Conservation (phyloP, 2,113 vertebrate genomes). For the Calidris pugnax region DNA sequence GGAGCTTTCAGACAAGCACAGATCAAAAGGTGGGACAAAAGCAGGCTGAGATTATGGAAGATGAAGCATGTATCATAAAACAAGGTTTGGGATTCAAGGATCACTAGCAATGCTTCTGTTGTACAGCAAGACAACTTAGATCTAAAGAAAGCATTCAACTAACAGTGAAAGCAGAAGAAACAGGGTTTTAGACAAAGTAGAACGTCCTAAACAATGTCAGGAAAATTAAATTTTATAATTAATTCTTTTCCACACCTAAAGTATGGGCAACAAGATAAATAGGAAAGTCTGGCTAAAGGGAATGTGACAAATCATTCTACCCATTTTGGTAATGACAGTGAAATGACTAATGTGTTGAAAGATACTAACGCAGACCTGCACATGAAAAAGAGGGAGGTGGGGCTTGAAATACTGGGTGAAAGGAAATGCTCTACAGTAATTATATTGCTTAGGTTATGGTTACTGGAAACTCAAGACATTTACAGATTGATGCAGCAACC, state of each 20-base stretch:
- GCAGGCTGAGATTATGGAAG: background rate
- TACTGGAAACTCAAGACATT: background rate
- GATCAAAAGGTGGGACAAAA: background rate
- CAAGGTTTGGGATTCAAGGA: background rate
- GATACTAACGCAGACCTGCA: background rate
- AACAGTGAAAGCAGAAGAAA: background rate
- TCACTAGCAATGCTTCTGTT: background rate
- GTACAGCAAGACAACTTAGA: background rate
- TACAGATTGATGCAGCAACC: background rate
- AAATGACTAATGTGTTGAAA: background rate
- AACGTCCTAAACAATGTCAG: background rate
- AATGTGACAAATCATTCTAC: background rate
- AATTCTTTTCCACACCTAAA: background rate
- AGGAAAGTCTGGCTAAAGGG: background rate
- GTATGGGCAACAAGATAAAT: background rate
- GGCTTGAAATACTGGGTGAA: background rate
- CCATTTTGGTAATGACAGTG: background rate
- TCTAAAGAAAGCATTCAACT: background rate
- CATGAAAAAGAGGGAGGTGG: background rate
- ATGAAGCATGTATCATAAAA: background rate
- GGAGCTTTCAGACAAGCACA: background rate
- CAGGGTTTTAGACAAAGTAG: background rate
- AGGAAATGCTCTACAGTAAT: background rate
- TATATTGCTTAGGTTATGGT: background rate
- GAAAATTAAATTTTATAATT: background rate